These are phyloP conservation scores for Aphrocallistes beatrix DNA, from an alignment of 37 sponge, comb jelly and placozoan species.

Conservation along the genomic window DNA sequence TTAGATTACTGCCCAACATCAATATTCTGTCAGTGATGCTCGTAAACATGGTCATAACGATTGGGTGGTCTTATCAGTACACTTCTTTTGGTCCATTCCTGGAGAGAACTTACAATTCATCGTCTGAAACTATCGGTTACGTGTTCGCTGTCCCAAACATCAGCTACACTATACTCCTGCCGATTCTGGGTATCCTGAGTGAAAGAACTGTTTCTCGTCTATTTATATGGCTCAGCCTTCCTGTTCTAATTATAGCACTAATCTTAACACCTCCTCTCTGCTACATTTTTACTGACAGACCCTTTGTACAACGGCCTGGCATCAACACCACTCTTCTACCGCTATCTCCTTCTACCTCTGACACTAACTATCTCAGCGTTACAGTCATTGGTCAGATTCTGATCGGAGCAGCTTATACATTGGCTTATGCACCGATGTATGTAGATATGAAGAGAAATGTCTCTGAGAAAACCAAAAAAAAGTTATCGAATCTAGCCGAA, in stretches of 20 bases:
- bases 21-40: neutral
- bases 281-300: neutral
- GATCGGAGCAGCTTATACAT: neutral
- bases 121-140: neutral
- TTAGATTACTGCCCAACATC: neutral
- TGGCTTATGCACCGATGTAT: neutral
- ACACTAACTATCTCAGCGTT: neutral
- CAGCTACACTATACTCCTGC: neutral
- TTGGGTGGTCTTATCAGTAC: neutral
- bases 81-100: neutral
- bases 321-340: neutral
- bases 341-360: neutral
- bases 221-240: neutral
- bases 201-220: neutral
- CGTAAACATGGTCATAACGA: neutral
- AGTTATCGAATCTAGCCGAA: neutral
- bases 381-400: neutral
- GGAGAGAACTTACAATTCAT: neutral
- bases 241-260: neutral
- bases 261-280: neutral
- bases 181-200: neutral
- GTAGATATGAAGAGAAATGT: neutral
- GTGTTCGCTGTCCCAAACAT: neutral
- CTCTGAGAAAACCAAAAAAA: neutral
- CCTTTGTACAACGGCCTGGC: neutral